Base-by-base conservation (phyloP, 2,113 vertebrate species). In the Garra rufa region DNA sequence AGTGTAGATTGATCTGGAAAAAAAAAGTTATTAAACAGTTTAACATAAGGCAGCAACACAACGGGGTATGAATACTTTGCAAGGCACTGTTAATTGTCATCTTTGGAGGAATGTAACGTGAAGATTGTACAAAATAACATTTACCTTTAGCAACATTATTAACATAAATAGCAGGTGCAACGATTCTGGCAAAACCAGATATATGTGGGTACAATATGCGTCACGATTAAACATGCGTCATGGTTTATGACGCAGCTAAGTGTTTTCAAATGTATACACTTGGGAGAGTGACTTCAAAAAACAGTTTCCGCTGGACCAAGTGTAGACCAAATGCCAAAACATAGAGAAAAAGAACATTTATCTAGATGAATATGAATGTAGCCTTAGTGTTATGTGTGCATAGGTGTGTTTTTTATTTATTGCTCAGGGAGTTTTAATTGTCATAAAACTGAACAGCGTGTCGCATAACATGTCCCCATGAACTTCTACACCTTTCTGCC, bases 401-500 rank as follows among this genome's bases (percentile, higher is more conserved):
- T 38, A 8, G 41, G 19, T 69, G 9, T 69, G 34, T 24, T 75
- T 75, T 52, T 50, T 50, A 50, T 28, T 50, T 75, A 30, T 10
- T 74, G 43, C 43, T 46, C 3, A 26, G 13, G 70, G 70, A 46
- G n/a, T 73, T 73, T 67, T 67, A 34, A 34, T 34, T 15, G 15
- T 44, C 21, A 2, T 52, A 77, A 38, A 57, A 78, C 13, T 1
- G 34, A 41, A 78, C 26, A 38, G 28, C 0, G 19, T 24, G 50
- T 57, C 4, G 6, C 21, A 24, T 73, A 46, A 15, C 6, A 3
- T 73, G n/a, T 46, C 70, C 6, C 13, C n/a, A 8, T 21, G 50
- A 76, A 76, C 21, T 28, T 78, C 30, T 15, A 24, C 75, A 85
- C 88, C 77, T 50, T 9, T 87, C 57, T 76, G 48, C 28, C 48